phyloP scores from a whole-genome alignment of 1,140 invertebrate species.

The Hylaeus anthracinus region DNA sequence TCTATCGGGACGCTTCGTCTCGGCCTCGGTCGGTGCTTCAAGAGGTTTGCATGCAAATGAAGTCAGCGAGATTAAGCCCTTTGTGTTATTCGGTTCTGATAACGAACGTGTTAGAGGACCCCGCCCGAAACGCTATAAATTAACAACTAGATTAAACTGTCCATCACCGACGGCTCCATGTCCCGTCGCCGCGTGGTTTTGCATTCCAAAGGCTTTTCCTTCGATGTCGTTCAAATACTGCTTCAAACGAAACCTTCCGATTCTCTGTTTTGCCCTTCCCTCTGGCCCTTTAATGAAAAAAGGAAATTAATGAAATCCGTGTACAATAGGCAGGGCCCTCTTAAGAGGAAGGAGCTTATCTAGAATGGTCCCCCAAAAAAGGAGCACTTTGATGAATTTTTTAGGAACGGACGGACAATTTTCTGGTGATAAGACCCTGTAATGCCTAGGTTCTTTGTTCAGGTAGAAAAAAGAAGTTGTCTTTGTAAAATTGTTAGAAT shows the following conservation, averaged over 20 bases:
- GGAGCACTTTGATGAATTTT: too few species aligned
- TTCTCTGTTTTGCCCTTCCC: not conserved
- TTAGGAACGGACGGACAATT: too few species aligned
- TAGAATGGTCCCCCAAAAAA: too few species aligned
- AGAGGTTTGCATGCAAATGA: slow-evolving; percentile 72
- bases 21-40: slow-evolving; percentile 21
- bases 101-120: slow-evolving; percentile 61
- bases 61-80: slow-evolving; percentile 68
- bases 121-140: slow-evolving; percentile 63
- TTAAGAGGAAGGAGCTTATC: too few species aligned
- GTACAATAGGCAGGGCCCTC: too few species aligned
- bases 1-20: slow-evolving; percentile 51
- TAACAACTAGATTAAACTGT: slow-evolving; percentile 73
- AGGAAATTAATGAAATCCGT: too few species aligned
- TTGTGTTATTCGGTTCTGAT: slow-evolving; percentile 65
- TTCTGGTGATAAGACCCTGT: too few species aligned
- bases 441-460: too few species aligned
- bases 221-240: not conserved
- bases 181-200: slow-evolving; percentile 12
- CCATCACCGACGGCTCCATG: slow-evolving; percentile 18
- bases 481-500: too few species aligned
- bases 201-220: slow-evolving; percentile 18
- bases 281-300: not conserved
- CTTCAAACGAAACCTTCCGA: not conserved
- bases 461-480: too few species aligned